Conservation (phyloP, 1,140 invertebrate genomes). For the Aphis gossypii region DNA sequence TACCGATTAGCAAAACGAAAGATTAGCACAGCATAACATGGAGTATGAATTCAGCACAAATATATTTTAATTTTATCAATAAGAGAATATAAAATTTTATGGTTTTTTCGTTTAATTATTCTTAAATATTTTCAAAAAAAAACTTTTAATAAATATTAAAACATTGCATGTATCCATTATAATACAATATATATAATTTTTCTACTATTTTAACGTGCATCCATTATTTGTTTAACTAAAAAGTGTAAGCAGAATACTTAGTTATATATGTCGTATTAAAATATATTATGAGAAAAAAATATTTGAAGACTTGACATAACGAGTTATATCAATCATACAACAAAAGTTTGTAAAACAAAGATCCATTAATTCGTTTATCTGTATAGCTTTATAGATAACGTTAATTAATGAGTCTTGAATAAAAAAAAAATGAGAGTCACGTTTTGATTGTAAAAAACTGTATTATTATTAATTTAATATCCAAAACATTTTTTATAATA, state of each 20-base stretch:
- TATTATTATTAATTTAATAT: not conserved
- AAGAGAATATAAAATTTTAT: too few relatives aligned
- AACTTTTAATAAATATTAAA: not conserved
- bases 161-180: not conserved
- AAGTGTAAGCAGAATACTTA: not conserved
- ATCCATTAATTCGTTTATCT: constrained; percentile 19
- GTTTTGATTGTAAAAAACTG: not conserved
- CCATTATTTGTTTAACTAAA: not conserved
- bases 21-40: not conserved
- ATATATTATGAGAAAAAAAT: not conserved
- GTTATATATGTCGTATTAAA: not conserved
- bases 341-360: constrained; percentile 29
- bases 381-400: not conserved
- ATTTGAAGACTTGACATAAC: not conserved
- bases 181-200: not conserved
- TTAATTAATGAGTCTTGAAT: constrained; percentile 29
- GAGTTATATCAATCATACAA: constrained; percentile 35
- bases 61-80: too few relatives aligned
- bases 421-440: not conserved
- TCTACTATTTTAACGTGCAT: not conserved
- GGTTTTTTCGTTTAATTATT: not conserved
- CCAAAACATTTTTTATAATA: not conserved
- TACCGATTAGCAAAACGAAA: not conserved
- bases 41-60: not conserved
- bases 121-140: not conserved